Conservation (phyloP, 2,888 invertebrate species). For the Tethea ocularis region DNA sequence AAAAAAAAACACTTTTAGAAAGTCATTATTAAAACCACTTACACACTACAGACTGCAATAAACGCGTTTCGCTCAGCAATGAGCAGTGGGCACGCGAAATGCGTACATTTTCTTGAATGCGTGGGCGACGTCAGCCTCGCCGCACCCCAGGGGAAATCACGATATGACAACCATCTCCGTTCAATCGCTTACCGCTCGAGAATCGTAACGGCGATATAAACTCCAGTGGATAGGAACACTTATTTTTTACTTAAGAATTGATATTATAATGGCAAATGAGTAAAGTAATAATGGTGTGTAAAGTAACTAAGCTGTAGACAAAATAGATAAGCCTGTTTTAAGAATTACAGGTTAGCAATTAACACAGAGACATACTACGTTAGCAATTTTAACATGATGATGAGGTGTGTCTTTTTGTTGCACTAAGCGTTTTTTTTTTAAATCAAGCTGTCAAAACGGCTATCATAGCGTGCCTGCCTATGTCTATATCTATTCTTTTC, state of each 20-base stretch:
- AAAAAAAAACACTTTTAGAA: not conserved
- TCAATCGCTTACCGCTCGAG: constrained; percentile 28
- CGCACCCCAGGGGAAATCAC: constrained; percentile 49
- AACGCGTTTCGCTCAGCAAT: constrained; percentile 2
- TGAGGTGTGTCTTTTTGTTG: too few species aligned
- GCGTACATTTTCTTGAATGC: constrained; percentile 23
- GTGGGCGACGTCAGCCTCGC: constrained; percentile 23
- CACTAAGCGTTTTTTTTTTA: too few species aligned
- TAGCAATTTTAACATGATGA: too few species aligned
- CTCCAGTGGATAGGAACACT: constrained; percentile 14
- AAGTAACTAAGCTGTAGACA: too few species aligned
- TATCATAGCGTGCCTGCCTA: too few species aligned
- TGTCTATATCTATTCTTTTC: too few species aligned
- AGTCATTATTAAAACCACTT: not conserved
- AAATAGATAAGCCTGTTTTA: too few species aligned
- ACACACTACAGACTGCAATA: not conserved
- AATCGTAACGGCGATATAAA: constrained; percentile 25
- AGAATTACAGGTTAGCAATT: too few species aligned
- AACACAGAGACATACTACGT: too few species aligned
- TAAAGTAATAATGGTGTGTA: not conserved
- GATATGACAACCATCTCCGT: constrained; percentile 37
- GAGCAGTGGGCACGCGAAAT: constrained; percentile 11
- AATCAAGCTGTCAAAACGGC: too few species aligned
- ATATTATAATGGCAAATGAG: not conserved
- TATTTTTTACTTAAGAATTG: constrained; percentile 6